A percentile compares a stretch with the other conserved stretches of the same genome.
These are phyloP conservation scores for Pristionchus japonicus DNA, from an alignment of 2,888 invertebrate species.

Conservation along the genomic window DNA sequence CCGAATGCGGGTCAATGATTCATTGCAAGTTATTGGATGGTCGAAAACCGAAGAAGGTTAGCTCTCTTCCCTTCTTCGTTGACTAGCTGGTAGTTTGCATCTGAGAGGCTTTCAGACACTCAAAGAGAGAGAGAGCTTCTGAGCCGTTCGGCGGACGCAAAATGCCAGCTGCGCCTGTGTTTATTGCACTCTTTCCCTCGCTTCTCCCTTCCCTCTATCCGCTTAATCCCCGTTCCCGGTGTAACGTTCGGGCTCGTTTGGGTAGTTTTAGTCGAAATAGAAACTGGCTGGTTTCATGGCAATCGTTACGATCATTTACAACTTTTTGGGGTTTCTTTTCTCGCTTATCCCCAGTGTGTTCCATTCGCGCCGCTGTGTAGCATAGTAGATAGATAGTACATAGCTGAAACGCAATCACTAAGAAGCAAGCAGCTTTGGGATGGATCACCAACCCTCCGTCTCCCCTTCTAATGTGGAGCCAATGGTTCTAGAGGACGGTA, in stretches of 20 bases:
- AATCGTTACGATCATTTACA: no score
- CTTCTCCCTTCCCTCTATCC: background rate
- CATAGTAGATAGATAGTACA: background rate
- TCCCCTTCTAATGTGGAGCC: background rate
- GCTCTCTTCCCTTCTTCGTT: background rate
- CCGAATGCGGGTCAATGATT: no score
- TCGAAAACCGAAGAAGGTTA: no score
- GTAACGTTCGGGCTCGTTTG: background rate
- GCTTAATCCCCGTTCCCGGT: background rate
- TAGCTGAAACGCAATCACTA: background rate
- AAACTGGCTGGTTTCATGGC: no score
- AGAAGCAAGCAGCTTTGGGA: background rate
- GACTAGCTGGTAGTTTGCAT: background rate
- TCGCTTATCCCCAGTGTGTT: background rate
- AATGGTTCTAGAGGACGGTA: conserved; percentile 6
- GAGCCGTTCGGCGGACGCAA: background rate
- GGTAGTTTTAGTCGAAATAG: no score
- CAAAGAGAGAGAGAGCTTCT: no score
- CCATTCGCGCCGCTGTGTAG: background rate
- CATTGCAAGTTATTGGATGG: no score
- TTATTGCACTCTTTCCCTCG: background rate
- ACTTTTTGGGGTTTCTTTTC: no score
- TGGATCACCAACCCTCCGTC: background rate
- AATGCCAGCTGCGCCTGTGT: background rate
- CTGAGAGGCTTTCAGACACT: no score